phyloP scores from a whole-genome alignment of 2,113 vertebrate genomes.

The Cnemophilus loriae region DNA sequence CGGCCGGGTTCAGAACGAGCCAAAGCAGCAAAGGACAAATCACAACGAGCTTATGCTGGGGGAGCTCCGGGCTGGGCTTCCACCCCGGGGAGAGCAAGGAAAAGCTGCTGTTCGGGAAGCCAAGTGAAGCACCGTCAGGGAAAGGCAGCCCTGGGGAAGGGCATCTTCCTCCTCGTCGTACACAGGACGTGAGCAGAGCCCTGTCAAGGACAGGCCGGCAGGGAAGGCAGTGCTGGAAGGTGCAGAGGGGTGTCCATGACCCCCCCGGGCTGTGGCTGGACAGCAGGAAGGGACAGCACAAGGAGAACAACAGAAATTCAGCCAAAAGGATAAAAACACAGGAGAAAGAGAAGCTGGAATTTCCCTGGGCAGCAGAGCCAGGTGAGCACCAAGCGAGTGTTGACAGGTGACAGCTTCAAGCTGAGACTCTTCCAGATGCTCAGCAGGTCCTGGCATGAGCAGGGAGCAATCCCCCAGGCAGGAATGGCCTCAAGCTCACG shows the following conservation, averaged over 20 bases:
- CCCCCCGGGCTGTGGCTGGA: not conserved
- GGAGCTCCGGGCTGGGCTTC: not conserved
- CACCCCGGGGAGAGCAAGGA: not conserved
- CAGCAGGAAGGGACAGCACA: not conserved
- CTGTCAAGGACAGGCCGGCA: not conserved
- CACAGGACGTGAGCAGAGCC: not conserved
- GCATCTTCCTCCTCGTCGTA: not conserved
- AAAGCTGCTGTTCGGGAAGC: not conserved
- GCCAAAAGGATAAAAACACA: not conserved
- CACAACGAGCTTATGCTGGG: not conserved
- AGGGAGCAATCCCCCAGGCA: not conserved
- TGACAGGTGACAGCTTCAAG: not conserved
- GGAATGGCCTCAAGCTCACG: fast-evolving
- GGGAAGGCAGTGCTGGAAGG: not conserved
- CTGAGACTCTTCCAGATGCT: not conserved
- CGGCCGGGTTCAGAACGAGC: not conserved
- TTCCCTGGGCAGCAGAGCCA: not conserved
- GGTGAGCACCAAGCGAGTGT: not conserved
- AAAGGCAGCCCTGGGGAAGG: not conserved
- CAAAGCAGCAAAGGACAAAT: slow-evolving; percentile 22
- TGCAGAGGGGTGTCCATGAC: not conserved
- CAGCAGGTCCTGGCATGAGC: not conserved
- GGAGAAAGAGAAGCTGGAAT: not conserved
- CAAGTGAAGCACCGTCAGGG: not conserved
- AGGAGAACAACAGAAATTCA: not conserved